Conservation (phyloP, 1,140 invertebrate genomes). For the Procambarus clarkii region DNA sequence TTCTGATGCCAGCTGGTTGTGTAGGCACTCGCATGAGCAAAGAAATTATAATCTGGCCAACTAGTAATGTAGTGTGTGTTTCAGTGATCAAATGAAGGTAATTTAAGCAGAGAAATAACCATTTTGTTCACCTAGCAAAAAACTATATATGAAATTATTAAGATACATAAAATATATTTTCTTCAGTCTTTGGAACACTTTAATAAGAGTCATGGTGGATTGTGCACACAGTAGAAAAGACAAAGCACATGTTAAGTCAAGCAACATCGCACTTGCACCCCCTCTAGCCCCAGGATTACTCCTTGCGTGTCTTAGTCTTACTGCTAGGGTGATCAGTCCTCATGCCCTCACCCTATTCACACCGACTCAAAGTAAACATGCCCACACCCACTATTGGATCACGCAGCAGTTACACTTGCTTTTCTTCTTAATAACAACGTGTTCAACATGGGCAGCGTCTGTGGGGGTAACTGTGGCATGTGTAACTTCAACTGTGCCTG, state of each 20-base stretch:
- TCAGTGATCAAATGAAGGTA: constrained; percentile 2
- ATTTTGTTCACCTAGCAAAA: constrained; percentile 29
- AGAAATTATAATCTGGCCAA: constrained; percentile 22
- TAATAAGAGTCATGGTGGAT: constrained; percentile 43
- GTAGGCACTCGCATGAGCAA: not conserved
- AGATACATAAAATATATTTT: constrained; percentile 56
- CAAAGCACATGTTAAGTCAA: constrained; percentile 47
- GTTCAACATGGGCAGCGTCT: constrained; percentile 83
- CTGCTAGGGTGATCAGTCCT: not conserved
- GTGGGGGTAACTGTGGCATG: constrained; percentile 83
- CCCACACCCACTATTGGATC: constrained; percentile 81
- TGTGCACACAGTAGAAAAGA: constrained; percentile 42
- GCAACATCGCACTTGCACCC: constrained; percentile 44
- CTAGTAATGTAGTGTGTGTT: constrained; percentile 30
- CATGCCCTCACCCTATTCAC: not conserved
- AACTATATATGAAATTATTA: constrained; percentile 34
- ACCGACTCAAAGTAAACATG: not conserved
- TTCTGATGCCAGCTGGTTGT: not conserved
- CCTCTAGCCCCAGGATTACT: not conserved
- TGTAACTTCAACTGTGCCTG: constrained; percentile 84
- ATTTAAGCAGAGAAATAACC: constrained; percentile 4
- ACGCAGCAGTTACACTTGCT: constrained; percentile 93
- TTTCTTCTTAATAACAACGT: constrained; percentile 91
- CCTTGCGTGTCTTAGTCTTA: not conserved
- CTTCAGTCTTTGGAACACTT: constrained; percentile 51